Conservation (phyloP, 2,888 invertebrate species). For the Nomada ruficornis region DNA sequence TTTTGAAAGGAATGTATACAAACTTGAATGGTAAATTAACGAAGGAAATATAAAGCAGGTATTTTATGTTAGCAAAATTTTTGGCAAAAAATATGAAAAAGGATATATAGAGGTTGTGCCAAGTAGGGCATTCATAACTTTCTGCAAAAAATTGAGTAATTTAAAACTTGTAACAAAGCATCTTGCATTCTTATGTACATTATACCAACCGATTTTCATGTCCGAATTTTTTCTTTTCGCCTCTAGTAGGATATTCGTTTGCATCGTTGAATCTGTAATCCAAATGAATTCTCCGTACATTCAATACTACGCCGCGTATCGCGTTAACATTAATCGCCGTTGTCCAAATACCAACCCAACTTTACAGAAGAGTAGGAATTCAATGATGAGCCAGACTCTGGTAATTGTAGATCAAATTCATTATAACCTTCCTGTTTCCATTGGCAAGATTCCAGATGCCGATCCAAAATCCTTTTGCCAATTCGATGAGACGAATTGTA, state of each 20-base stretch:
- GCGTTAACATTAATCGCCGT: no score
- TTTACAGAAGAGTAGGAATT: slow-evolving; percentile 79
- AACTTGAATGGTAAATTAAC: slow-evolving; percentile 30
- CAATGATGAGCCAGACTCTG: slow-evolving; percentile 80
- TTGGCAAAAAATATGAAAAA: slow-evolving; percentile 82
- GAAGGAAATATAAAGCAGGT: slow-evolving; percentile 26
- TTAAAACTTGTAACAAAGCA: slow-evolving; percentile 60
- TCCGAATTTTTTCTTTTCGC: slow-evolving; percentile 75
- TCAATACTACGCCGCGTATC: neutral
- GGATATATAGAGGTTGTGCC: slow-evolving; percentile 81
- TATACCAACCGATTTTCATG: slow-evolving; percentile 78
- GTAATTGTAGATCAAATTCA: slow-evolving; percentile 83
- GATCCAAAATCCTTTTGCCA: slow-evolving; percentile 80
- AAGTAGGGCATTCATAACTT: slow-evolving; percentile 76
- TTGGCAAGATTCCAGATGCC: slow-evolving; percentile 84
- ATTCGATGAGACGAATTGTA: slow-evolving; percentile 84
- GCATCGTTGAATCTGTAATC: slow-evolving; percentile 83
- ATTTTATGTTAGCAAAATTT: slow-evolving; percentile 27
- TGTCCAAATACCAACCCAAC: slow-evolving; percentile 48
- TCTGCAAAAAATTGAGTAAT: slow-evolving; percentile 81
- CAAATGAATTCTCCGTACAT: neutral
- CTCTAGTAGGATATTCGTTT: slow-evolving; percentile 78
- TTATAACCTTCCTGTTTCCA: slow-evolving; percentile 85
- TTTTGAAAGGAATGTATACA: slow-evolving; percentile 48
- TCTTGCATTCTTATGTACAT: slow-evolving; percentile 11